Base-by-base conservation (phyloP, 2,888 invertebrate species). In the Cantharis flavilabris region DNA sequence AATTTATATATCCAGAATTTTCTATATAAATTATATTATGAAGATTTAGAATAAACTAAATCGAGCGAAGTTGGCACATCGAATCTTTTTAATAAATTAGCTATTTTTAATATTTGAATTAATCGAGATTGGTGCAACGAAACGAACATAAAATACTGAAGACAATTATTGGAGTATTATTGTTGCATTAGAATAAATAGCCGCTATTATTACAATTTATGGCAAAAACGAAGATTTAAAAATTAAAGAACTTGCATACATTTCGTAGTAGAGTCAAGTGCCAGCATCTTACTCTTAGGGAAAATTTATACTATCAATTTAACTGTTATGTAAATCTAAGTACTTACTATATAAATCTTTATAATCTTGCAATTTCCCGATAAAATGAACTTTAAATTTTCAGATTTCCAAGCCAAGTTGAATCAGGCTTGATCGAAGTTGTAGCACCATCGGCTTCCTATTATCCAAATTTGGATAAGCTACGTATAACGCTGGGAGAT, bases 341-440 rank as follows among this genome's bases (percentile, higher is more conserved):
- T 23, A 26, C 65, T 67, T 67, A 67, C 3, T 20, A 9, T n/a
- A 67, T 67, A 67, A 67, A 67, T 67, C 23, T 23, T 9, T n/a
- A 26, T 67, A 67, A 67, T 67, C 65, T 23, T 67, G 23, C 20
- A 67, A 67, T 26, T 67, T 23, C 23, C 7, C n/a, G 49, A 49
- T 70, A 18, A 63, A 49, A 62, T 11, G 11, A 62, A 26, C 62
- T 14, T 69, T 74, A 26, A 69, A 65, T 26, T 62, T 85, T 85
- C 85, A 96, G 96, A 84, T 97, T 97, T 87, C 91, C 93, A 2
- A 89, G 89, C 33, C 93, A 95, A 81, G 91, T 96, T 13, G 93
- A 94, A 76, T 90, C 90, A 75, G 97, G 98, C 18, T 89, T 98
- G 10, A 92, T 98, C 69, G 98, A 98, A 87, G 93, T 98, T 10